Conservation (phyloP, 53 echinoderm and acorn worm genomes). For the Zoroaster sp. region DNA sequence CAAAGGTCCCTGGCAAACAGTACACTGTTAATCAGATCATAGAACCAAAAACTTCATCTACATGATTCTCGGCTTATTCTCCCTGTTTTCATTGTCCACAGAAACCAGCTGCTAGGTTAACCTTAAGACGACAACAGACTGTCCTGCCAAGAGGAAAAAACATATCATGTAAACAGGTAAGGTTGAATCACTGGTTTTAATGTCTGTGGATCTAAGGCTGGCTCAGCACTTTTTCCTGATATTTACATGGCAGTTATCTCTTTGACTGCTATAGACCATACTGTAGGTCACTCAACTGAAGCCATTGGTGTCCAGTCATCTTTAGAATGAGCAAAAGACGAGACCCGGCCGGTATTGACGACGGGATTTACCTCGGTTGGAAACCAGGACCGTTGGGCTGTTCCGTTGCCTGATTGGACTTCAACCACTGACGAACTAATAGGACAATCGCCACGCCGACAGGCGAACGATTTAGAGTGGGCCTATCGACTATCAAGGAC, state of each 20-base stretch:
- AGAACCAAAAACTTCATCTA: too few relatives aligned
- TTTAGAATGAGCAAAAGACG: constrained; percentile 50
- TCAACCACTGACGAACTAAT: too few relatives aligned
- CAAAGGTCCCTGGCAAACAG: too few relatives aligned
- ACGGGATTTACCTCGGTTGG: constrained; percentile 50
- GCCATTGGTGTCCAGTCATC: not conserved
- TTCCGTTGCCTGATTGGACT: not conserved
- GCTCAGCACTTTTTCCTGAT: not conserved
- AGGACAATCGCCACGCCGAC: not conserved
- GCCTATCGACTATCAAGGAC: not conserved
- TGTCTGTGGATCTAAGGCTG: not conserved
- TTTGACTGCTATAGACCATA: not conserved
- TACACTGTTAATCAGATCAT: too few relatives aligned
- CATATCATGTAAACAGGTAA: not conserved
- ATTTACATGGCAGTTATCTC: not conserved
- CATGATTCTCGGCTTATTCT: too few relatives aligned
- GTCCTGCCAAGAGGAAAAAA: not conserved
- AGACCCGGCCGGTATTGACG: constrained; percentile 29
- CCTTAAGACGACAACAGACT: not conserved
- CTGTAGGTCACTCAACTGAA: not conserved
- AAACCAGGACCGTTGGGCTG: constrained; percentile 38
- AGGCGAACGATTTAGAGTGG: not conserved
- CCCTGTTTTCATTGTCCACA: not conserved
- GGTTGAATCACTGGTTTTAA: not conserved
- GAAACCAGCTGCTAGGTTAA: not conserved